Percentiles rank a stretch among this genome's conserved stretches.
phyloP scores from a whole-genome alignment of 2,888 invertebrate species.

The Hipparchia semele region DNA sequence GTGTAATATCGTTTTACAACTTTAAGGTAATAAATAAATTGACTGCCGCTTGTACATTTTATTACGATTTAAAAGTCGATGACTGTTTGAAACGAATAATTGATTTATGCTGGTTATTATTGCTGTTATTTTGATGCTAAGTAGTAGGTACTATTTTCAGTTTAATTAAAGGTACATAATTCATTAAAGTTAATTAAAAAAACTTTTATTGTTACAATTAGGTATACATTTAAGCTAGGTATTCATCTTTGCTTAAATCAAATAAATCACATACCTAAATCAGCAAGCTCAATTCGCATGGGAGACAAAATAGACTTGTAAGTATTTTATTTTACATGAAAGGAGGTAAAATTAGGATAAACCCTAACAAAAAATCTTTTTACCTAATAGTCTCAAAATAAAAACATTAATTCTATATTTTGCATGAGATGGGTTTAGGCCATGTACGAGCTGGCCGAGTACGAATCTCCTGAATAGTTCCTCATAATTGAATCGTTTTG shows the following conservation, averaged over 20 bases:
- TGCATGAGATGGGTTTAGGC: too few relatives aligned
- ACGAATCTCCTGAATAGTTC: conserved; percentile 27
- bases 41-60: conserved; percentile 81
- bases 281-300: too few relatives aligned
- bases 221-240: background rate
- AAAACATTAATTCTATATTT: too few relatives aligned
- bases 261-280: too few relatives aligned
- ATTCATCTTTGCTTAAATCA: too few relatives aligned
- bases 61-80: conserved; percentile 82
- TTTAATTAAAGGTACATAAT: conserved; percentile 14
- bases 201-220: background rate
- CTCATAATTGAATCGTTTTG: conserved; percentile 26
- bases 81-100: conserved; percentile 78
- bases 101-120: conserved; percentile 79
- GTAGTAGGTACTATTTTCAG: conserved; percentile 46
- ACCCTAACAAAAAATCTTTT: too few relatives aligned
- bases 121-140: conserved; percentile 72
- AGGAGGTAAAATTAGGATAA: too few relatives aligned
- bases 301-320: too few relatives aligned
- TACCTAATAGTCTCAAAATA: too few relatives aligned
- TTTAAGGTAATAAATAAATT: conserved; percentile 81
- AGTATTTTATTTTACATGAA: too few relatives aligned
- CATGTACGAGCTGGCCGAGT: background rate
- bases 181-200: background rate
- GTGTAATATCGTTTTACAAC: conserved; percentile 82